Evolutionary conservation across 2,113 vertebrate species (phyloP).

Genomic region (Dicaeum eximium): DNA sequence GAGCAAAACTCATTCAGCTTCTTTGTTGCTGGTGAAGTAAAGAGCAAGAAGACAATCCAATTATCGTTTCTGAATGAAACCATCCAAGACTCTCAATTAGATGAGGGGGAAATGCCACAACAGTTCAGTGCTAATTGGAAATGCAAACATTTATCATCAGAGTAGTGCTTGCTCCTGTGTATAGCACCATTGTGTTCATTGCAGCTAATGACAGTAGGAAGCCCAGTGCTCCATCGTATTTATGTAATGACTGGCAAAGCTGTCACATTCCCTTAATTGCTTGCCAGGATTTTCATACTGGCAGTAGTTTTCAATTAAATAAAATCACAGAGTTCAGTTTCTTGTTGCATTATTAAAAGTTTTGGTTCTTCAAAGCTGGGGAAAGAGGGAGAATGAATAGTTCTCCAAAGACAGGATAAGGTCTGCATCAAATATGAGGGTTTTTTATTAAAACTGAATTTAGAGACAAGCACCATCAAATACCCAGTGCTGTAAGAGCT

Average conservation of each 20-base stretch:
- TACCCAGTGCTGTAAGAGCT: background rate
- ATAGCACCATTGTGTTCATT: background rate
- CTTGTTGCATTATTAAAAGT: background rate
- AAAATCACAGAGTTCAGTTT: background rate
- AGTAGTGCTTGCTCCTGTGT: background rate
- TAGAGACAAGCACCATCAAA: background rate
- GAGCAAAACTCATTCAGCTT: background rate
- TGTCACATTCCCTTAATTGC: conserved; percentile 31
- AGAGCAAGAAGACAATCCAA: background rate
- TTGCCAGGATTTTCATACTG: background rate
- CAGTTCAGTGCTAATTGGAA: conserved; percentile 44
- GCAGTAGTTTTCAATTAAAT: conserved; percentile 4
- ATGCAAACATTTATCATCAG: conserved; percentile 39
- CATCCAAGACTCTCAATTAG: conserved; percentile 10
- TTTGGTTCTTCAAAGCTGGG: background rate
- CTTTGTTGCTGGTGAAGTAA: background rate
- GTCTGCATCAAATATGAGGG: background rate
- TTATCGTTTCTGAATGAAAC: background rate
- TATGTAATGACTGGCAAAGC: conserved; percentile 28
- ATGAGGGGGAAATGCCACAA: background rate
- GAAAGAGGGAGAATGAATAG: background rate
- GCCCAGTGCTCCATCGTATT: background rate
- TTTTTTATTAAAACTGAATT: background rate
- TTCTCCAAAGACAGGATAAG: background rate
- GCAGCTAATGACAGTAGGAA: conserved; percentile 16